A percentile compares a stretch with the other conserved stretches of the same genome.
These are phyloP conservation scores for Tinamus guttatus DNA, from an alignment of 2,113 vertebrate genomes.

Conservation along the genomic window DNA sequence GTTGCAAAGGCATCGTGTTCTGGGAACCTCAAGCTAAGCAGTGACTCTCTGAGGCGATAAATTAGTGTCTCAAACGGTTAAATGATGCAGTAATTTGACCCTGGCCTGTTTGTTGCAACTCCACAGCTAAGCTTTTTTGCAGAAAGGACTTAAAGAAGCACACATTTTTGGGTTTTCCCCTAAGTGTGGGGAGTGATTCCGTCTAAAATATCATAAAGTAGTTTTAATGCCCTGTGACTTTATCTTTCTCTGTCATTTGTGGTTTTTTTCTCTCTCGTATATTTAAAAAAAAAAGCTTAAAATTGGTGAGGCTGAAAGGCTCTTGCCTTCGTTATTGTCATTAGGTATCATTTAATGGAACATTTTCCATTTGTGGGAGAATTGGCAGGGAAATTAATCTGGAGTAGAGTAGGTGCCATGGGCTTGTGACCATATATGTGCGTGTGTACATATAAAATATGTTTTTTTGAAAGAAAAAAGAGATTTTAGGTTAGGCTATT, in stretches of 20 bases:
- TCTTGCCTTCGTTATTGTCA: neutral
- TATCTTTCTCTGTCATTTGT: neutral
- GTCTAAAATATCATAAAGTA: neutral
- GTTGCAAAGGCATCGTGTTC: fast-evolving
- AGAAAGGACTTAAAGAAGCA: neutral
- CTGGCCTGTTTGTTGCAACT: neutral
- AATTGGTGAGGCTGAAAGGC: neutral
- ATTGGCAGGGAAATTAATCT: neutral
- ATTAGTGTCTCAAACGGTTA: neutral
- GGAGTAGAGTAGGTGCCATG: neutral
- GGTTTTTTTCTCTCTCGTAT: neutral
- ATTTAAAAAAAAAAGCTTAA: neutral
- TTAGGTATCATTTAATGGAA: neutral
- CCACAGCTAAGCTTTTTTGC: neutral
- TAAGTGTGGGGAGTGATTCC: neutral
- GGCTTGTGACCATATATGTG: neutral
- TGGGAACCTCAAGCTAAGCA: neutral
- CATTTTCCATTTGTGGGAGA: neutral
- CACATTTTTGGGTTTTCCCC: neutral
- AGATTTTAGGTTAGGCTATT: constrained; percentile 13
- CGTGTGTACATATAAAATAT: too few relatives aligned
- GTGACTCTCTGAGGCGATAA: neutral
- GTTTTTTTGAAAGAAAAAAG: neutral
- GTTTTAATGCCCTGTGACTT: neutral
- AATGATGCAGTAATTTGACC: neutral